Base-by-base conservation (phyloP, 2,888 invertebrate genomes). In the Melanchra persicariae region DNA sequence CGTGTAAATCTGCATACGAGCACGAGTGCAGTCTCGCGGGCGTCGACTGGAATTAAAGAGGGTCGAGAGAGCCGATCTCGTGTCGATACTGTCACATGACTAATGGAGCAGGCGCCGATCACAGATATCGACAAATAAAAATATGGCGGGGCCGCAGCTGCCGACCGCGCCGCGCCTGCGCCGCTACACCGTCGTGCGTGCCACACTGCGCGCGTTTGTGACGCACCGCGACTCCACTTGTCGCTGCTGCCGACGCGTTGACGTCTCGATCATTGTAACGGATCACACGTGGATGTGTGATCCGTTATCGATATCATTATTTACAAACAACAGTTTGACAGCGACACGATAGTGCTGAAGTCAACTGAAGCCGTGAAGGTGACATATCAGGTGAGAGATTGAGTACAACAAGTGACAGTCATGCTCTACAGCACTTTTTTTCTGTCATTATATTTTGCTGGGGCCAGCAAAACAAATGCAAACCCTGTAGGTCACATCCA, bases 91-190 rank as follows among this genome's bases (percentile, higher is more conserved):
- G 95, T 95, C 95, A 95, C 92, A 93, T 95, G 95, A 96, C 94
- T 95, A 96, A 95, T 95, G 95, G 95, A 93, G 92, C 93, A 91
- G 95, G 95, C 95, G 95, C 95, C 95, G 95, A 94, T 93, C 93
- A 90, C 89, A 90, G 95, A 95, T 95, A 95, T 93, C 93, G 90
- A 90, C 92, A 93, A 94, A 95, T 94, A 94, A 95, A 95, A 95
- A 92, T 91, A 93, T 89, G 89, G 88, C 83, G 82, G 83, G 88
- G 88, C 91, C 91, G 90, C 91, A 89, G 91, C 86, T 85, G 83
- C 85, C 87, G 15, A 26, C 37, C 30, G 81, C 84, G 86, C 87
- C 54, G 60, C 86, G 84, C 77, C 80, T 72, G 83, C 84, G 60
- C 76, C 57, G 67, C 71, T 69, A 3, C 43, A 74, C 30, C 74